Base-by-base conservation (phyloP, 1,140 invertebrate species). In the Archivesica marissinica region DNA sequence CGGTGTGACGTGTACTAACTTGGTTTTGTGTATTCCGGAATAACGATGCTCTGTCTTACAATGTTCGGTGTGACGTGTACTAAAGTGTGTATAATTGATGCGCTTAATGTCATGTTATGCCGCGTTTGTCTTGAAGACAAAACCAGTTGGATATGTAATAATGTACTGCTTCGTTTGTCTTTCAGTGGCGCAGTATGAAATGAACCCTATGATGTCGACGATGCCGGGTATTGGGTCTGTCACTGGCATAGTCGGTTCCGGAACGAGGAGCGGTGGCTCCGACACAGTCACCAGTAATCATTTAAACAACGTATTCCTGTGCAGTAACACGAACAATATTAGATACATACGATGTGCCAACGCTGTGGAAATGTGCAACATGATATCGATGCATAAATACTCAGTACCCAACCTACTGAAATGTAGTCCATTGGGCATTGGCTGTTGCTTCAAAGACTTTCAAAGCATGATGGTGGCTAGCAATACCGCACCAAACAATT, bases 371-470 rank as follows among this genome's bases (percentile, higher is more conserved):
- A 80, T 87, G n/a, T 88, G 88, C 50, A 23, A 80, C 15, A 50
- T 86, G 0, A 66, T 87, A 9, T 88, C 88, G 0, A 83, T 88
- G 28, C 66, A 52, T 11, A 44, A 80, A 15, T 88, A 88, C 28
- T 70, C 59, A 47, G 56, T 88, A 25, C 88, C 88, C 0, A 82
- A 82, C 68, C 47, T 88, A 4, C 50, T 88, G 33, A 82, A 77
- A 44, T 88, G 88, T 50, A 87, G 85, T 47, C 82, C 88, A 0
- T 44, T 87, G 41, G 88, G 88, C 6, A 50, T 85, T 9, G 88
- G 88, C 6, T 88, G 88, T 66, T 88, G 88, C 33, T 25, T 88
- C 15, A 87, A 86, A 54, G 88, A 88, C 47, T 56, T 52, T 17
- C 38, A n/a, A n/a, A 78, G 50, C 28, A 23, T 72, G 66, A 74